A percentile compares a stretch with the other conserved stretches of the same genome.
phyloP scores from a whole-genome alignment of 1,140 invertebrate species.

The Yoshiicerus persimilis region DNA sequence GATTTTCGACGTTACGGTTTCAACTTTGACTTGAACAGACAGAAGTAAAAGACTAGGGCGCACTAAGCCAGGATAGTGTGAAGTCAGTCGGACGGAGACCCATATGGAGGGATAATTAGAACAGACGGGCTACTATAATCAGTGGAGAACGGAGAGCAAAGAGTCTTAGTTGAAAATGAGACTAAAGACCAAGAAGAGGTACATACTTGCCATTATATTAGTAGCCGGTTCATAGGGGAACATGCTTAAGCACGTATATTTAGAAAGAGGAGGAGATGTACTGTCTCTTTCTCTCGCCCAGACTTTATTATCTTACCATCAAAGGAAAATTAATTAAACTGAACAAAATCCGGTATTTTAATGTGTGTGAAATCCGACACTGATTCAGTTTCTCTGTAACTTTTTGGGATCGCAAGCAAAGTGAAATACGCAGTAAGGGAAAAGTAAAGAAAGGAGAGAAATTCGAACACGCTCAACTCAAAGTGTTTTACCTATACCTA shows the following conservation, averaged over 20 bases:
- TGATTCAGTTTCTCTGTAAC: neutral
- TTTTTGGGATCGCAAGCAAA: neutral
- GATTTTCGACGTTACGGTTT: neutral
- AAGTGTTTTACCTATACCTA: neutral
- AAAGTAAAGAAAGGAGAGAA: neutral
- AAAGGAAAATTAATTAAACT: slow-evolving; percentile 18
- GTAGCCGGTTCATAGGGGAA: neutral
- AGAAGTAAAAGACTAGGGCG: neutral
- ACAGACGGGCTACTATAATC: neutral
- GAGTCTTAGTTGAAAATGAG: neutral
- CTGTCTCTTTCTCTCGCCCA: neutral
- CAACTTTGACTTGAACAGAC: neutral
- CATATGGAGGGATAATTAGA: neutral
- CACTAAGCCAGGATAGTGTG: neutral
- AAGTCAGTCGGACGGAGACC: neutral
- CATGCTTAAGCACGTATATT: neutral
- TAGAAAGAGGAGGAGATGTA: neutral
- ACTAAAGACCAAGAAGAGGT: neutral
- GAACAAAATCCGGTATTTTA: slow-evolving; percentile 17
- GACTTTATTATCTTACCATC: slow-evolving; percentile 20
- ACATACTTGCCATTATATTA: neutral
- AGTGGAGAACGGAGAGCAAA: neutral
- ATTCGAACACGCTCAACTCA: neutral
- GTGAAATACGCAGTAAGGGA: neutral
- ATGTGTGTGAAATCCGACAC: slow-evolving; percentile 9